Evolutionary conservation across 2,888 invertebrate genomes (phyloP).

Genomic region (Sarcophaga rosellei): DNA sequence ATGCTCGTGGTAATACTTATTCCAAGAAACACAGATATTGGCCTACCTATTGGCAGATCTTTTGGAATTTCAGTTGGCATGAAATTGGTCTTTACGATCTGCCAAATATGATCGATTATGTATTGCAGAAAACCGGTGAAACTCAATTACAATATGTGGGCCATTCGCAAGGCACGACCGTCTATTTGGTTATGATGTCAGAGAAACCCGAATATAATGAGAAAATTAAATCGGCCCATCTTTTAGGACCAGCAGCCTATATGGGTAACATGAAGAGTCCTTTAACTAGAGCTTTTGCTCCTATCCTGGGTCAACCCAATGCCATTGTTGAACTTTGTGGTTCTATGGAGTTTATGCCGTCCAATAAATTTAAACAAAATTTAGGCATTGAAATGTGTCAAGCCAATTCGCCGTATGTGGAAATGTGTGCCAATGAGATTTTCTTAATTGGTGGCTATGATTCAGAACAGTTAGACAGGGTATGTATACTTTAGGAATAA

Average conservation of each 20-base stretch:
- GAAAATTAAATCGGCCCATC: conserved; percentile 69
- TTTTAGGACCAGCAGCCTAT: conserved; percentile 83
- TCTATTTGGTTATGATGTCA: conserved; percentile 41
- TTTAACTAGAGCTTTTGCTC: conserved; percentile 74
- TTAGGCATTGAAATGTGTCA: conserved; percentile 82
- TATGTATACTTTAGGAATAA: conserved; percentile 71
- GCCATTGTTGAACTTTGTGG: conserved; percentile 75
- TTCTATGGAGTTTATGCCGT: conserved; percentile 76
- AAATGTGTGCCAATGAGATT: conserved; percentile 85
- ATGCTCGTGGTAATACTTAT: conserved; percentile 88
- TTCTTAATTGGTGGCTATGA: conserved; percentile 83
- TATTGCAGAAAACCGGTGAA: conserved; percentile 76
- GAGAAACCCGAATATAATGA: conserved; percentile 28
- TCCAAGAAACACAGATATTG: conserved; percentile 82
- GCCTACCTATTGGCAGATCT: conserved; percentile 74
- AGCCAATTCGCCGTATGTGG: conserved; percentile 72
- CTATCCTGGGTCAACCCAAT: conserved; percentile 75
- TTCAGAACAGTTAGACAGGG: conserved; percentile 81
- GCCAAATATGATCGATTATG: conserved; percentile 91
- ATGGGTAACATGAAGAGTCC: conserved; percentile 81
- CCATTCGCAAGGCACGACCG: conserved; percentile 94
- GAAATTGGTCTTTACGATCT: conserved; percentile 94
- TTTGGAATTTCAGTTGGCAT: conserved; percentile 87
- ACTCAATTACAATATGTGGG: conserved; percentile 86
- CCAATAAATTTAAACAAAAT: conserved; percentile 74